phyloP scores from a whole-genome alignment of 2,888 invertebrate genomes.

The Diplazon laetatorius region DNA sequence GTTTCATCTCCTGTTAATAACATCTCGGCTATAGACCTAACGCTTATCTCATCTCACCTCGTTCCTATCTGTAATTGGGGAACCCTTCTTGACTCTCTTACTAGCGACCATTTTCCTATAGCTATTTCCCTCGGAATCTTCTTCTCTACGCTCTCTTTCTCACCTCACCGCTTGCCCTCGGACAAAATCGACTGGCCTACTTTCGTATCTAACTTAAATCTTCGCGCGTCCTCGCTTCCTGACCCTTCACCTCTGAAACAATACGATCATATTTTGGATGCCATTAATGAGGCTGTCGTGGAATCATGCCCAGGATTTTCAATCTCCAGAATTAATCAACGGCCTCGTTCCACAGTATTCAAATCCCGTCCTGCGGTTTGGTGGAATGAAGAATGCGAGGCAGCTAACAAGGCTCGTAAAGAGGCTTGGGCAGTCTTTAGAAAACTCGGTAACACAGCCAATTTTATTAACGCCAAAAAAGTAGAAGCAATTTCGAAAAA shows the following conservation, averaged over 20 bases:
- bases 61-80: too few species aligned
- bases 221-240: not conserved
- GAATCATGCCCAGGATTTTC: not conserved
- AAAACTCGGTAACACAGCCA: not conserved
- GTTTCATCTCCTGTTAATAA: too few species aligned
- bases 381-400: conserved; percentile 24
- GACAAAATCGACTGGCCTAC: not conserved
- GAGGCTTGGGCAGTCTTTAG: conserved; percentile 27
- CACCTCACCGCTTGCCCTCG: not conserved
- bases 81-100: not conserved
- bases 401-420: conserved; percentile 15
- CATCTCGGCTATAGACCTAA: too few species aligned
- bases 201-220: not conserved
- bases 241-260: not conserved
- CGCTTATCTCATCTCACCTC: too few species aligned
- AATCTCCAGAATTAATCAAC: not conserved
- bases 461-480: conserved; percentile 17
- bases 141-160: not conserved
- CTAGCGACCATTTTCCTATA: conserved; percentile 17
- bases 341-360: not conserved
- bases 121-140: conserved; percentile 2
- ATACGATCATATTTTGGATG: not conserved
- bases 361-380: conserved; percentile 17
- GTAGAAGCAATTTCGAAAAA: conserved; percentile 21
- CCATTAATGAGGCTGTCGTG: not conserved